Evolutionary conservation across 2,113 vertebrate genomes (phyloP).

Genomic region (Vulpes lagopus): DNA sequence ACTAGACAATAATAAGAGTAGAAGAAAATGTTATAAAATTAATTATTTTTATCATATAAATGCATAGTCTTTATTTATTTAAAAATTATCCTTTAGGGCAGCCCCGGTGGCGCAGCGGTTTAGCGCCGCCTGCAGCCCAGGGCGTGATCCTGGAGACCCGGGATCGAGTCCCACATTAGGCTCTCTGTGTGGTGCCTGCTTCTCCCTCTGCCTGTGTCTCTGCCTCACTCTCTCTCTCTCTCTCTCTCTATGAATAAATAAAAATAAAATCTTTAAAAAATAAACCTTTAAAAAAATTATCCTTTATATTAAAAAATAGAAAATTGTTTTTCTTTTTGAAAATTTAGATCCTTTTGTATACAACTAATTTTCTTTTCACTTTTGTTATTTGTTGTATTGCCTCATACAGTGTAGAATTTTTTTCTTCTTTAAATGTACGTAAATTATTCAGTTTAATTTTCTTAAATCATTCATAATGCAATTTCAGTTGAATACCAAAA

Average conservation of each 20-base stretch:
- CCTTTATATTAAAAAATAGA: not conserved
- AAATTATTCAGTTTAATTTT: slow-evolving; percentile 55
- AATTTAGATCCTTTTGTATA: not conserved
- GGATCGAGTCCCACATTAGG: too few relatives aligned
- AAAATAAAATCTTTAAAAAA: not conserved
- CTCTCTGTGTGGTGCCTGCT: too few relatives aligned
- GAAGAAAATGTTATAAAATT: not conserved
- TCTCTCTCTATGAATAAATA: too few relatives aligned
- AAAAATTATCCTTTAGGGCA: not conserved
- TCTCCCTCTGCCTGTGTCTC: too few relatives aligned
- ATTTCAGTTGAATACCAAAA: slow-evolving; percentile 59
- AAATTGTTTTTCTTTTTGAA: not conserved
- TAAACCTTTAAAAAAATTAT: not conserved
- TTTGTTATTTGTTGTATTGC: slow-evolving; percentile 24
- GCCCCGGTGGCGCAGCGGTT: too few relatives aligned
- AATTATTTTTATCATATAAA: slow-evolving; percentile 34
- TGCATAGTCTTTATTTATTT: not conserved
- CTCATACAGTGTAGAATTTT: not conserved
- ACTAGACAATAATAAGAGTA: not conserved
- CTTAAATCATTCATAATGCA: slow-evolving; percentile 24
- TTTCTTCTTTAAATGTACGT: slow-evolving; percentile 5
- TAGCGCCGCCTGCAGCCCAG: too few relatives aligned
- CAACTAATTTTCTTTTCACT: not conserved
- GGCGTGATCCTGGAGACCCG: too few relatives aligned
- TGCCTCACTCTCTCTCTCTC: too few relatives aligned